Percentiles rank a stretch among this genome's conserved stretches.
Conservation (phyloP, 2,113 vertebrate species). For the Leptobrachium ailaonicum region DNA sequence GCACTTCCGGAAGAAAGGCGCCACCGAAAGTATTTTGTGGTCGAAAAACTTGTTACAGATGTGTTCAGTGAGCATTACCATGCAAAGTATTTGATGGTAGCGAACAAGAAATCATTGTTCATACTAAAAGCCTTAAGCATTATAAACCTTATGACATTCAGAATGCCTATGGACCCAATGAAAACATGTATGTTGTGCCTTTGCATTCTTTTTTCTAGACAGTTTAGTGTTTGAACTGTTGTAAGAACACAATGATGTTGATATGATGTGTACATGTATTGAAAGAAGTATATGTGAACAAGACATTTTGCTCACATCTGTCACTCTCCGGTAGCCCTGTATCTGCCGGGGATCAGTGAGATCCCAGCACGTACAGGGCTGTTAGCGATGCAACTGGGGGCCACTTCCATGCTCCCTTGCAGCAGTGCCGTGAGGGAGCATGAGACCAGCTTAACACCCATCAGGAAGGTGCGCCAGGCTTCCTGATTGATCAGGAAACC, state of each 20-base stretch:
- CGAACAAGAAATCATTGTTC: neutral
- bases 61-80: neutral
- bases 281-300: neutral
- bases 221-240: neutral
- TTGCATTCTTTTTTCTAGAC: neutral
- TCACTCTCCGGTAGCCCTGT: neutral
- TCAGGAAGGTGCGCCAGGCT: no score
- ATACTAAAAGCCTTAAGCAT: neutral
- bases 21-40: no score
- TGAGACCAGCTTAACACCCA: no score
- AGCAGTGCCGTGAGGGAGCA: neutral
- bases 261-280: neutral
- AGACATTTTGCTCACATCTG: neutral
- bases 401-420: neutral
- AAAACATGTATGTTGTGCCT: neutral
- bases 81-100: neutral
- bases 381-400: neutral
- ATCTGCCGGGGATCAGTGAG: neutral
- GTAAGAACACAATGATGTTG: neutral
- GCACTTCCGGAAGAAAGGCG: slow-evolving; percentile 13
- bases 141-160: neutral
- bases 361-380: neutral
- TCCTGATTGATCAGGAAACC: no score
- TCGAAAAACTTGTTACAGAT: no score
- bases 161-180: neutral